Base-by-base conservation (phyloP, 2,888 invertebrate species). In the Kryphioiulus occultus region DNA sequence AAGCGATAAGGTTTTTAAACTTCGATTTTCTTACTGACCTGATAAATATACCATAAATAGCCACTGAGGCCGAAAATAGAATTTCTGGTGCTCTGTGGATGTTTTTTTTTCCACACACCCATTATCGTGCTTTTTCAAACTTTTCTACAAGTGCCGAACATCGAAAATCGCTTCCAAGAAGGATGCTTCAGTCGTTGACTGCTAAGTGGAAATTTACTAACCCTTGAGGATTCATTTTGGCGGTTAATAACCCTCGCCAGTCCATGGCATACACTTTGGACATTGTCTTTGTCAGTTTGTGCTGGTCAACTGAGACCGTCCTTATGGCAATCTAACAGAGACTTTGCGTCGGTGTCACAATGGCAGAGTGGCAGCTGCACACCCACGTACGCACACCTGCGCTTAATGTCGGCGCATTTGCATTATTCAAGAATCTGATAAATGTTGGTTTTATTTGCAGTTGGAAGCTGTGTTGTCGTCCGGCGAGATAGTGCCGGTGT, bases 381-480 rank as follows among this genome's bases (percentile, higher is more conserved):
- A n/a, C 68, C 15, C 26, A 68, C 68, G 68, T 68, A 68, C 68
- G 68, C 68, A 68, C 68, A 68, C 68, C 68, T 68, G 26, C 26
- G 26, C 3, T 26, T 15, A 12, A 9, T 26, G 10, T 17, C 26
- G 26, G 26, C 68, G 68, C 26, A 12, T 68, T 26, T 26, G 22
- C 68, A 22, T 22, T 68, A 68, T 68, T 26, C 68, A 26, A 26
- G 26, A 26, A 12, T 26, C 26, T 68, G 26, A 68, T 22, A 10
- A 59, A 26, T 68, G 68, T 26, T 10, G 68, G 10, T 68, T 68
- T 68, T 68, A 68, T 68, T 89, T 93, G 92, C 93, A 95, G 90
- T 94, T 95, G 86, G 95, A 95, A 91, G 93, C 95, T 87, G 90
- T 94, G 59, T 93, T 94, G 35, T 94, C 94, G 89, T 93, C 93